Evolutionary conservation across 2,888 invertebrate species (phyloP).

Genomic region (Panzeria rudis): DNA sequence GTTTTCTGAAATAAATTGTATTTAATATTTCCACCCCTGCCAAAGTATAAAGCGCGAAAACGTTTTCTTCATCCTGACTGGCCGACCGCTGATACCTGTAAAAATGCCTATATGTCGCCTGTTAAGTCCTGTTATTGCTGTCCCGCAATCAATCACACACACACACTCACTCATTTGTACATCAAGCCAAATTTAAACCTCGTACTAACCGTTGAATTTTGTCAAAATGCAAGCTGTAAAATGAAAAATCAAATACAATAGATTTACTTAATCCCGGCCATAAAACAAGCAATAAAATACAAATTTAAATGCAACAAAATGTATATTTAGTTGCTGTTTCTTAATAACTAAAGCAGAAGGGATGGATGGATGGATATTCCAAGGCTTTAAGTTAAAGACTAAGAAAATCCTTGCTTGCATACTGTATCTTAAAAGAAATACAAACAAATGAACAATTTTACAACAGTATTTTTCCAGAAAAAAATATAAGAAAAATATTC

Average conservation of each 20-base stretch:
- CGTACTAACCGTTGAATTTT: constrained; percentile 29
- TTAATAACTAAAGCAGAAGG: constrained; percentile 34
- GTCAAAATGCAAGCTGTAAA: constrained; percentile 7
- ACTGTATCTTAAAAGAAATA: not conserved
- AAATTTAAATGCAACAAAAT: constrained; percentile 28
- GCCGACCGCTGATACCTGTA: constrained; percentile 25
- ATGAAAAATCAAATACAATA: constrained; percentile 28
- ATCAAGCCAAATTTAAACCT: not conserved
- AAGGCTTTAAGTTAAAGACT: constrained; percentile 61
- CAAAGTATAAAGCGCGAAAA: not conserved
- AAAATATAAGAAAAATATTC: not conserved
- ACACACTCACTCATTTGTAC: not conserved
- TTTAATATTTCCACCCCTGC: not conserved
- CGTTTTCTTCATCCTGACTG: constrained; percentile 13
- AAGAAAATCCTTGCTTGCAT: constrained; percentile 7
- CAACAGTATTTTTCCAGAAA: not conserved
- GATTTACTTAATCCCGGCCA: constrained; percentile 64
- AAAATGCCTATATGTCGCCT: constrained; percentile 50
- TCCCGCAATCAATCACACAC: not conserved
- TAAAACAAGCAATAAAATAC: constrained; percentile 63
- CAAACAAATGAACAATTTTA: not conserved
- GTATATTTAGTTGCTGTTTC: constrained; percentile 26
- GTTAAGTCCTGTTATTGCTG: not conserved
- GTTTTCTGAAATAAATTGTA: not conserved
- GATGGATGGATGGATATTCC: constrained; percentile 38